Evolutionary conservation across 1,140 invertebrate species (phyloP).

Genomic region (Paramacrobiotus metropolitanus): DNA sequence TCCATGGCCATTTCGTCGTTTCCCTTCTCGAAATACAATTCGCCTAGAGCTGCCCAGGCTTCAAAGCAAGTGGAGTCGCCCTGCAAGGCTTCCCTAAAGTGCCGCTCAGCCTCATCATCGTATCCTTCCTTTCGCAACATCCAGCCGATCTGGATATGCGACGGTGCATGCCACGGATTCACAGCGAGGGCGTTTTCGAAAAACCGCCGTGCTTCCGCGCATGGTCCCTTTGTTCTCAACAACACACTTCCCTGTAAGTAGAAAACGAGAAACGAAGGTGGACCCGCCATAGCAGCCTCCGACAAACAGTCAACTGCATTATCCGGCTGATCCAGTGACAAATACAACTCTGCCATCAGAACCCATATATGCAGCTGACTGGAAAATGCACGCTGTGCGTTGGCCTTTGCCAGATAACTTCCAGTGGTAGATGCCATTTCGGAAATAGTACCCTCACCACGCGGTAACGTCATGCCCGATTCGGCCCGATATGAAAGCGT

Average conservation of each 20-base stretch:
- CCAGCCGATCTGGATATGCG: neutral
- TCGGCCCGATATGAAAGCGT: neutral
- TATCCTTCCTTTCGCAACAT: neutral
- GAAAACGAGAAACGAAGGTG: neutral
- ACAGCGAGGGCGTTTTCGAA: neutral
- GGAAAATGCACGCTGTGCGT: neutral
- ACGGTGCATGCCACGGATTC: neutral
- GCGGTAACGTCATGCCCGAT: neutral
- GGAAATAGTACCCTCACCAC: neutral
- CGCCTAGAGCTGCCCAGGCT: neutral
- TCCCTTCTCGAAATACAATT: neutral
- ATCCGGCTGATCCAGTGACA: neutral
- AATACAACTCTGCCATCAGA: neutral
- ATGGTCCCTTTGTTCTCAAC: neutral
- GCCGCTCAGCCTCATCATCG: neutral
- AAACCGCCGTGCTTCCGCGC: neutral
- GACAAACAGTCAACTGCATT: neutral
- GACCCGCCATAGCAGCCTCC: neutral
- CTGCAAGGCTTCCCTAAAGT: neutral
- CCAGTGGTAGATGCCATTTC: conserved; percentile 3
- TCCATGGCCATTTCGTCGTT: neutral
- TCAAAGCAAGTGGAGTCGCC: neutral
- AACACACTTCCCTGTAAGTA: neutral
- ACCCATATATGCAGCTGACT: neutral
- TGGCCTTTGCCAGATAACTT: neutral